Conservation (phyloP, 37 sponge, comb jelly and placozoan species). For the Axinella damicornis region DNA sequence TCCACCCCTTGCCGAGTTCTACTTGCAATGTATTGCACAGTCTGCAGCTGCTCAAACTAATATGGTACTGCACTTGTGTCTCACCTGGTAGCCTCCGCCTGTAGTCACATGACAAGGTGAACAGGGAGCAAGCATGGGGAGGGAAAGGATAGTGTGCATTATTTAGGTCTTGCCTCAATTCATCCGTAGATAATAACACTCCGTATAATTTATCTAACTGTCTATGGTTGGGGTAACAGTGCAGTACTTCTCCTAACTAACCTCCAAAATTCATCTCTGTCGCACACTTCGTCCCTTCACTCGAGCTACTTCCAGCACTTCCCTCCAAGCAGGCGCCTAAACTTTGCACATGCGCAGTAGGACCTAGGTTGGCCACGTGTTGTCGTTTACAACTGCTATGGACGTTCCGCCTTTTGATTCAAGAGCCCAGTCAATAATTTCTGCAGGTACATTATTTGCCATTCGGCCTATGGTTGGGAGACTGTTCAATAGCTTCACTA, state of each 20-base stretch:
- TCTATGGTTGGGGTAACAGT: too few relatives aligned
- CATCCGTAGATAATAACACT: too few relatives aligned
- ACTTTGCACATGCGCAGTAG: conserved; percentile 12
- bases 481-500: too few relatives aligned
- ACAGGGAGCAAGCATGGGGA: background rate
- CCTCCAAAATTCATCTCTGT: conserved; percentile 35
- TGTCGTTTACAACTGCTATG: background rate
- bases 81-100: conserved; percentile 37
- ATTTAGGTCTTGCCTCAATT: background rate
- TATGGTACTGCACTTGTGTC: background rate
- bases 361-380: conserved; percentile 8
- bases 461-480: too few relatives aligned
- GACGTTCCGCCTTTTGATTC: too few relatives aligned
- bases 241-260: background rate
- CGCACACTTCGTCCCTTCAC: too few relatives aligned
- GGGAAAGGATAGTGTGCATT: conserved; percentile 13
- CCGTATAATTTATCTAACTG: too few relatives aligned
- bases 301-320: background rate
- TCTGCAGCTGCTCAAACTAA: background rate
- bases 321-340: conserved; percentile 4
- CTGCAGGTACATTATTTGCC: too few relatives aligned
- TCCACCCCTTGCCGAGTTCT: too few relatives aligned
- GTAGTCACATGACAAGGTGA: background rate
- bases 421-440: too few relatives aligned
- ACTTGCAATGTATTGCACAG: background rate